These are phyloP conservation scores for Onychostruthus taczanowskii DNA, from an alignment of 2,113 vertebrate species.

Conservation along the genomic window DNA sequence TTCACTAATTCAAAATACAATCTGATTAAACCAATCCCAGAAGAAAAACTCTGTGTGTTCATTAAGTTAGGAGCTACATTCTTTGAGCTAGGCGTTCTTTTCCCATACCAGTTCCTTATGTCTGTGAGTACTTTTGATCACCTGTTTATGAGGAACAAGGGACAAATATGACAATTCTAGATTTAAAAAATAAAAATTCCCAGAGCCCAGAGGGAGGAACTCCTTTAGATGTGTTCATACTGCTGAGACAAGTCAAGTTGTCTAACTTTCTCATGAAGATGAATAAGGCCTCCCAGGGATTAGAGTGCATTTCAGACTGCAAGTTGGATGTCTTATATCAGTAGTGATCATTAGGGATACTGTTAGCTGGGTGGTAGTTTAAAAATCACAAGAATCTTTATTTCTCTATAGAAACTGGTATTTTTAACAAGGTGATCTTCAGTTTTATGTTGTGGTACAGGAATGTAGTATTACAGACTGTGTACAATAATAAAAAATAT, in stretches of 20 bases:
- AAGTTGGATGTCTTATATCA: not conserved
- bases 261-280: not conserved
- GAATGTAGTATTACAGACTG: fast-evolving
- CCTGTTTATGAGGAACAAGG: not conserved
- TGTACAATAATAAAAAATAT: not conserved
- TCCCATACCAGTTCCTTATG: not conserved
- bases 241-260: not conserved
- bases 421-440: not conserved
- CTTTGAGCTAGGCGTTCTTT: not conserved
- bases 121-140: not conserved
- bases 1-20: not conserved
- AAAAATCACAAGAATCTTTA: not conserved
- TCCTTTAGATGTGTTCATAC: not conserved
- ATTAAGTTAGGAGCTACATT: not conserved
- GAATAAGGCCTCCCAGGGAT: not conserved
- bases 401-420: not conserved
- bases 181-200: no score
- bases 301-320: not conserved
- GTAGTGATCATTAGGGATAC: not conserved
- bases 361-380: not conserved
- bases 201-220: not conserved
- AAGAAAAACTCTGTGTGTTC: not conserved
- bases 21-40: not conserved
- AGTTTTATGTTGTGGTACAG: not conserved
- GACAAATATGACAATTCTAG: not conserved